Evolutionary conservation across 2,113 vertebrate species (phyloP).

Genomic region (Nycticorax nycticorax): DNA sequence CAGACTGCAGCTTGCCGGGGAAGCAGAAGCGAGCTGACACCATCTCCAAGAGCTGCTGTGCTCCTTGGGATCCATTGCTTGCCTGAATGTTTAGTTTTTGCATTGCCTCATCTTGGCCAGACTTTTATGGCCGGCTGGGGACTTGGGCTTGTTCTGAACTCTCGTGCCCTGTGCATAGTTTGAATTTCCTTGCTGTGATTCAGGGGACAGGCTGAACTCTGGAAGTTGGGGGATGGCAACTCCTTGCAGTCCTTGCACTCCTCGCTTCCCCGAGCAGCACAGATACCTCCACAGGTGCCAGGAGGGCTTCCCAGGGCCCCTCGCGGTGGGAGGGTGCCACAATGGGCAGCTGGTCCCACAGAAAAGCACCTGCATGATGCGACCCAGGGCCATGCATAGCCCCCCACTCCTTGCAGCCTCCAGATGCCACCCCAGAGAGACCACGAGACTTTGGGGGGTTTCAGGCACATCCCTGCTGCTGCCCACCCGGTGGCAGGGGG

Average conservation of each 20-base stretch:
- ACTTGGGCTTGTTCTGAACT: neutral
- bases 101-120: neutral
- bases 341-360: neutral
- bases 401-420: neutral
- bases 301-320: neutral
- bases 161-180: neutral
- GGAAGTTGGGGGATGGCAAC: neutral
- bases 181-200: neutral
- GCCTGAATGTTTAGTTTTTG: neutral
- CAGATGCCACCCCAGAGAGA: neutral
- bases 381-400: neutral
- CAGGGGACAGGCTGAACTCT: neutral
- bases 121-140: neutral
- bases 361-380: neutral
- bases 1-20: neutral
- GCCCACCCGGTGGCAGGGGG: accelerated
- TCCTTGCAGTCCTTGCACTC: neutral
- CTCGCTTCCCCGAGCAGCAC: neutral
- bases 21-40: neutral
- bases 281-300: neutral
- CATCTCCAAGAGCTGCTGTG: neutral
- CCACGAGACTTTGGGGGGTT: neutral
- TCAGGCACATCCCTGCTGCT: neutral
- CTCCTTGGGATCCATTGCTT: neutral
- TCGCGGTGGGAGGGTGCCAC: neutral